These are phyloP conservation scores for Gymnarchus niloticus DNA, from an alignment of 2,113 vertebrate genomes.

Conservation along the genomic window DNA sequence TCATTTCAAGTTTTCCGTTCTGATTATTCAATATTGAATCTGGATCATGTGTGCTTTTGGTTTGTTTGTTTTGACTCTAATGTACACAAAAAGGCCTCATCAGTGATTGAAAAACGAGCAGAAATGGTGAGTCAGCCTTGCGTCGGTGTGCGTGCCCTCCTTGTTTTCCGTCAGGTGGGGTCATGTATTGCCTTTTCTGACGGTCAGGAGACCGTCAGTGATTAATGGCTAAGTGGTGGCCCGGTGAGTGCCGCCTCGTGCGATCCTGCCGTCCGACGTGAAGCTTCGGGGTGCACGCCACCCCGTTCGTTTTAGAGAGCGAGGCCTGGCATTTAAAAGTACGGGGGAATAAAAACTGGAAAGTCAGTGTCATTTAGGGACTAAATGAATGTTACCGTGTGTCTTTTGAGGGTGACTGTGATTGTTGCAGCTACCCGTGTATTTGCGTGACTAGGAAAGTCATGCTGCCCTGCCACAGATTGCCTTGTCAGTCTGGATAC, in stretches of 20 bases:
- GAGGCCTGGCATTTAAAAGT: conserved; percentile 51
- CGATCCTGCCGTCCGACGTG: not conserved
- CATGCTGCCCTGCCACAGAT: conserved; percentile 12
- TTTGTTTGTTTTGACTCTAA: not conserved
- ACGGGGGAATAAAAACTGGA: conserved; percentile 39
- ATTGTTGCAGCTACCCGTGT: conserved; percentile 27
- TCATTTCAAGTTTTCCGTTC: not conserved
- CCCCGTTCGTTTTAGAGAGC: conserved; percentile 52
- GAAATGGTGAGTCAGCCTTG: not conserved
- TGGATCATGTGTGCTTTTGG: not conserved
- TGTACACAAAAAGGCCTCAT: not conserved
- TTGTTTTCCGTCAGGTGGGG: not conserved
- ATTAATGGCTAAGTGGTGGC: not conserved
- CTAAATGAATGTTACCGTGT: conserved; percentile 57
- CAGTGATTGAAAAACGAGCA: not conserved
- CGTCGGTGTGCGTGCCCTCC: not conserved
- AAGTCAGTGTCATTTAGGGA: conserved; percentile 50
- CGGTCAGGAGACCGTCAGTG: not conserved
- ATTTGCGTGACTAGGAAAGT: conserved; percentile 21
- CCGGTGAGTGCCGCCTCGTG: not conserved
- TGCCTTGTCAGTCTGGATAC: not conserved
- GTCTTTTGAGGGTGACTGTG: conserved; percentile 41
- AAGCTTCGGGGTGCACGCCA: not conserved
- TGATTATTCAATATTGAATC: not conserved
- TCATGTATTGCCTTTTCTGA: not conserved